Evolutionary conservation across 2,113 vertebrate genomes (phyloP).

Genomic region (Probosciger aterrimus): DNA sequence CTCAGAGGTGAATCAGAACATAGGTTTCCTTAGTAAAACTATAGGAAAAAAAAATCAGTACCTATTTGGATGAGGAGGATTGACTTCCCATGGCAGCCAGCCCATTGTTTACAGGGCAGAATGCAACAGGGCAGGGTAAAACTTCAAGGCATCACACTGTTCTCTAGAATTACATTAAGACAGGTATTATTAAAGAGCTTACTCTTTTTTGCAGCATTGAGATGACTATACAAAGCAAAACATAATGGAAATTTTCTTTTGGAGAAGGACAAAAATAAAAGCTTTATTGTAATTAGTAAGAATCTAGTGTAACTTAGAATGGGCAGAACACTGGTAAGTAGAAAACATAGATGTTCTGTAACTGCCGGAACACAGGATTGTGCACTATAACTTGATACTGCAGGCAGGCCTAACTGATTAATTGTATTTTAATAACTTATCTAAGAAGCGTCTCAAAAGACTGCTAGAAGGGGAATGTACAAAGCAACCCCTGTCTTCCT

Average conservation of each 20-base stretch:
- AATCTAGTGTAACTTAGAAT: neutral
- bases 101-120: neutral
- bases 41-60: neutral
- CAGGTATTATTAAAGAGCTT: neutral
- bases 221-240: neutral
- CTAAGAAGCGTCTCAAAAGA: neutral
- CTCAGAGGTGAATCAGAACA: neutral
- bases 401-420: neutral
- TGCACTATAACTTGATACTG: neutral
- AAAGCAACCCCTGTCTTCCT: neutral
- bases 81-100: neutral
- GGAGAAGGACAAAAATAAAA: neutral
- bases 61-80: neutral
- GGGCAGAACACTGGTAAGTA: neutral
- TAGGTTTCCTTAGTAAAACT: neutral
- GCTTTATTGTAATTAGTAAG: neutral
- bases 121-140: neutral
- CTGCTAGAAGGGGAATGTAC: neutral
- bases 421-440: neutral
- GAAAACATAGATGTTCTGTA: neutral
- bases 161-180: neutral
- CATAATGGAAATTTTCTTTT: neutral
- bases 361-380: neutral
- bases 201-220: neutral
- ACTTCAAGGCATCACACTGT: neutral